Evolutionary conservation across 2,113 vertebrate species (phyloP), one percentile per base, ranked within the genome.

Genomic region (Grammomys dolichurus): DNA sequence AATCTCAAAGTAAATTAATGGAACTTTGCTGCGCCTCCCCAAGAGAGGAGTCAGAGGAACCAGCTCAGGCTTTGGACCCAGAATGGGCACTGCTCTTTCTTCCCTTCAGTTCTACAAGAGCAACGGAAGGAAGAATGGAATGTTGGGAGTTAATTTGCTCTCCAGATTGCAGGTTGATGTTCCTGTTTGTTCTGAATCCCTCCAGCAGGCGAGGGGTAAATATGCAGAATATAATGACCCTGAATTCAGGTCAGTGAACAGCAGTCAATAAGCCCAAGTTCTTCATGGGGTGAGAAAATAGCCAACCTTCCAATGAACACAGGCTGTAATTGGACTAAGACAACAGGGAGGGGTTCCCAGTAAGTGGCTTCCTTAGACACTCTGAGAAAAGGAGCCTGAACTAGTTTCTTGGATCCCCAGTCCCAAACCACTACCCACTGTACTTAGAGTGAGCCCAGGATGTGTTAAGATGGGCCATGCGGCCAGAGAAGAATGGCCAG

Each of bases 381-480:
- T 28, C 31, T 0, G 2, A 94, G 63, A 40, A 40, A 77, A 94
- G 72, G 63, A 76, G 40, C 56, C 72, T 65, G 82, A 11, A 13
- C 8, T 7, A 65, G 56, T 46, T 67, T 11, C 28, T 67, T 8
- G 31, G 67, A 63, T 48, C 43, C 65, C 12, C 7, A 80, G 84
- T 4, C 19, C 40, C n/a, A 60, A 12, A 3, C 10, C 10, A 7
- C n/a, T 1, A 58, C 4, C 60, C 12, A 0, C 22, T 12, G 19
- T n/a, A 28, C 70, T 72, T 70, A n/a, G 1, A 24, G 12, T 40
- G 51, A 90, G 33, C 28, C 81, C 19, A 19, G 43, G 33, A n/a
- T 0, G 0, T 33, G 46, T 28, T 86, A 92, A 9, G 36, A 48
- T 2, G 60, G 16, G 65, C 80, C 31, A 75, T 3, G 0, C 24